Base-by-base conservation (phyloP, 2,797 vertebrate genomes). In the Alcedo quadribrachys region DNA sequence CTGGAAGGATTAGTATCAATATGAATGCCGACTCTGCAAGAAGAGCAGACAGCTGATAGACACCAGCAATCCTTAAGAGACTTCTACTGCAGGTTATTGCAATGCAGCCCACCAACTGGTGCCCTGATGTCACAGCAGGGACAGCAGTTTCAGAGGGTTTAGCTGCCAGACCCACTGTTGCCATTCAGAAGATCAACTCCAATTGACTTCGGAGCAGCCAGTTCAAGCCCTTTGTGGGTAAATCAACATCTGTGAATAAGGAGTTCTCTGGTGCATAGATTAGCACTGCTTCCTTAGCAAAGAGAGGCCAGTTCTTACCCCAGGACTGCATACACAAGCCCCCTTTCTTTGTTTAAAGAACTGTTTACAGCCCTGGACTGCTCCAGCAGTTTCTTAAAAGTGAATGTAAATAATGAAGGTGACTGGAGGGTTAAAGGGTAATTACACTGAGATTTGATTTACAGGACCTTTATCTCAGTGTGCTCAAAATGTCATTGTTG, bases 221-320 rank as follows among this genome's bases (percentile, higher is more conserved):
- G 78, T 91, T 91, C 83, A 82, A 77, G 83, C 81, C 70, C 43
- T 92, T 55, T 81, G 9, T 78, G 45, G 16, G 20, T 67, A 87
- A 91, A 85, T 89, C 81, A 55, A 18, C 12, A 66, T 5, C 46
- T 6, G 1, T 45, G 32, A 33, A 27, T 84, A 88, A 88, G 70
- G 61, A 93, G 24, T 8, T 65, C 58, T 68, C 48, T 84, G 61
- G 75, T 79, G 15, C 43, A 43, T 83, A 92, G 62, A 78, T 94
- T 81, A 95, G 4, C 37, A 18, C 17, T 53, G 9, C 15, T 81
- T 73, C 61, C n/a, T 50, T n/a, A 35, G 40, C 35, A 81, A 65
- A 65, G 43, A 63, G 8, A 83, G 8, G 12, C 8, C 71, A 68
- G 13, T 30, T 33, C 21, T 78, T 55, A 63, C 17, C 5, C 46